Percentiles rank a stretch among this genome's conserved stretches.
Evolutionary conservation across 1,140 invertebrate species (phyloP).

Genomic region (Chrysopa pallens): DNA sequence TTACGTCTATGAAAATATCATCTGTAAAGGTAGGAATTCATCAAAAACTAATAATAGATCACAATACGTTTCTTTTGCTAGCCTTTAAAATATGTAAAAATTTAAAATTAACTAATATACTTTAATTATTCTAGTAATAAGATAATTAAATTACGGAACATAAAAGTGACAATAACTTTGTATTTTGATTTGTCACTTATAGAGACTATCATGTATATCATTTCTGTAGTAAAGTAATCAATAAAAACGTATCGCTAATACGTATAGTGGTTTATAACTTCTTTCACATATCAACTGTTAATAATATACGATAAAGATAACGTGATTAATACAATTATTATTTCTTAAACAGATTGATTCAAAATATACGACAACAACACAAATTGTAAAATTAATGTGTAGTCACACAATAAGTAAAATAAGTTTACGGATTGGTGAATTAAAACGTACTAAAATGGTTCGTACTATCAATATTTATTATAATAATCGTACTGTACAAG

Average conservation of each 20-base stretch:
- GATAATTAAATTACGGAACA: background rate
- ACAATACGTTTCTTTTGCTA: background rate
- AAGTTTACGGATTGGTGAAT: constrained; percentile 78
- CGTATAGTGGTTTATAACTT: too few species aligned
- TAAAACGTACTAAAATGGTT: constrained; percentile 96
- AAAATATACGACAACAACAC: constrained; percentile 93
- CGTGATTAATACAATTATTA: too few species aligned
- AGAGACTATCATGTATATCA: too few species aligned
- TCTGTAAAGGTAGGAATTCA: constrained; percentile 53
- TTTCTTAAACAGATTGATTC: constrained; percentile 56
- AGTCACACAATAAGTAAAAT: constrained; percentile 92
- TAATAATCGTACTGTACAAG: constrained; percentile 89
- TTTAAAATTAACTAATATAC: too few species aligned
- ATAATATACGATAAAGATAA: too few species aligned
- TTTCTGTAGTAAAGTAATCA: too few species aligned
- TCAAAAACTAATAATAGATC: background rate
- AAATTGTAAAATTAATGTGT: constrained; percentile 89
- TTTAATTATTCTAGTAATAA: too few species aligned
- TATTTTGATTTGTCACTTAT: too few species aligned
- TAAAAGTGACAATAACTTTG: background rate
- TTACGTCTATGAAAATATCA: constrained; percentile 80
- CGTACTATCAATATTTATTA: constrained; percentile 92
- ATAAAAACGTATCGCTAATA: too few species aligned
- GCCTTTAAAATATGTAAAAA: background rate
- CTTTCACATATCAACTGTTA: too few species aligned